phyloP scores from a whole-genome alignment of 2,113 vertebrate genomes.

The Pteruthius melanotis region DNA sequence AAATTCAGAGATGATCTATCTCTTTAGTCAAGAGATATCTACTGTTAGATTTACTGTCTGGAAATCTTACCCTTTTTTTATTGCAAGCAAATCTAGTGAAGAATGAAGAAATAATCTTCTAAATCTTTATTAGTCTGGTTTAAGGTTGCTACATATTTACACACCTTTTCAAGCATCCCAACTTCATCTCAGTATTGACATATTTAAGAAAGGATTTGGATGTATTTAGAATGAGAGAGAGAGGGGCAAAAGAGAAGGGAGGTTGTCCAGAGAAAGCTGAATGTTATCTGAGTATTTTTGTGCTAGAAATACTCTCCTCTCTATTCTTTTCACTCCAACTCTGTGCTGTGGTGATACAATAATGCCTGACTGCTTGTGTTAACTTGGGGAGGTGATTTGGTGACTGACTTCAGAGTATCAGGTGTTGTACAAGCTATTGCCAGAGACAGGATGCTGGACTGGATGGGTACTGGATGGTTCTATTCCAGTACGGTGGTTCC shows the following conservation, averaged over 20 bases:
- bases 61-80: conserved; percentile 4
- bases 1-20: conserved; percentile 21
- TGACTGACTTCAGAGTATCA: background rate
- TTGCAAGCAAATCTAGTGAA: background rate
- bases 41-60: conserved; percentile 10
- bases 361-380: background rate
- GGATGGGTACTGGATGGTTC: conserved; percentile 2
- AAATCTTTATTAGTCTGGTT: background rate
- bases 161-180: background rate
- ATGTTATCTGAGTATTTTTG: background rate
- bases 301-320: background rate
- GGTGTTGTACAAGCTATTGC: background rate
- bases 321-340: background rate
- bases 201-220: background rate
- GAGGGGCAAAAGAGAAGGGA: background rate
- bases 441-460: background rate
- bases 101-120: background rate
- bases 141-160: background rate
- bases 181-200: background rate
- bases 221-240: background rate
- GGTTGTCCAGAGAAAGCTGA: background rate
- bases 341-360: background rate
- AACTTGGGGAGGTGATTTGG: background rate
- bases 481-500: background rate
- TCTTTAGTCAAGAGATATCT: background rate